Conservation (phyloP, 2,797 vertebrate species). For the Smutsia gigantea region DNA sequence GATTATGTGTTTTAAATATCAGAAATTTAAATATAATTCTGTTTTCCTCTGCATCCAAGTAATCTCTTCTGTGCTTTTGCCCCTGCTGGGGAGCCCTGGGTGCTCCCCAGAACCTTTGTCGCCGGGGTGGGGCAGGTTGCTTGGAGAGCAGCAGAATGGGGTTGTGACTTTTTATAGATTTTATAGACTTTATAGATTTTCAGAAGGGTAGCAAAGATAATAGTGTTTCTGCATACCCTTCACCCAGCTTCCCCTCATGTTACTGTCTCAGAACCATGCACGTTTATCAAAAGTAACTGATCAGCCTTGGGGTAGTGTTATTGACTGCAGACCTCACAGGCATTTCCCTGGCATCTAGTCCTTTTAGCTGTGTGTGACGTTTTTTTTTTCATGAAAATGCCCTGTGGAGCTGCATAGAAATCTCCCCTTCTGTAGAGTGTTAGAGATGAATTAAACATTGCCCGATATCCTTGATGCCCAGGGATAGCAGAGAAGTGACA, state of each 20-base stretch:
- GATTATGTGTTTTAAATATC: not conserved
- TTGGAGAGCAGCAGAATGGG: not conserved
- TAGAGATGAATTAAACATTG: not conserved
- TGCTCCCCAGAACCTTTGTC: not conserved
- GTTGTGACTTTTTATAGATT: not conserved
- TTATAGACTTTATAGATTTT: not conserved
- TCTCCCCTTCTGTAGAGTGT: not conserved
- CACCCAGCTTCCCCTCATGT: not conserved
- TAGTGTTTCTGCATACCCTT: not conserved
- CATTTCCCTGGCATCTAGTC: not conserved
- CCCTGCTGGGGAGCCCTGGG: not conserved
- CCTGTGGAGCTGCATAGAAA: not conserved
- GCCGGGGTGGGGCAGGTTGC: not conserved
- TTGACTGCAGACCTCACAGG: no score
- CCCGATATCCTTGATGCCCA: not conserved
- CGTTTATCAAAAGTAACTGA: rapidly evolving
- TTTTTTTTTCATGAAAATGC: not conserved
- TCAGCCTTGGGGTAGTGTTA: rapidly evolving
- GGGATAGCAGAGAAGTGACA: not conserved
- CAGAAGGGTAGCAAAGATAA: not conserved
- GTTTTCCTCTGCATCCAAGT: not conserved
- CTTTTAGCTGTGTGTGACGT: not conserved
- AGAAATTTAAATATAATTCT: not conserved
- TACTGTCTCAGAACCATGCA: rapidly evolving
- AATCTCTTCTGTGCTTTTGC: not conserved